These are phyloP conservation scores for Otus sunia DNA, from an alignment of 2,113 vertebrate genomes.

Conservation along the genomic window DNA sequence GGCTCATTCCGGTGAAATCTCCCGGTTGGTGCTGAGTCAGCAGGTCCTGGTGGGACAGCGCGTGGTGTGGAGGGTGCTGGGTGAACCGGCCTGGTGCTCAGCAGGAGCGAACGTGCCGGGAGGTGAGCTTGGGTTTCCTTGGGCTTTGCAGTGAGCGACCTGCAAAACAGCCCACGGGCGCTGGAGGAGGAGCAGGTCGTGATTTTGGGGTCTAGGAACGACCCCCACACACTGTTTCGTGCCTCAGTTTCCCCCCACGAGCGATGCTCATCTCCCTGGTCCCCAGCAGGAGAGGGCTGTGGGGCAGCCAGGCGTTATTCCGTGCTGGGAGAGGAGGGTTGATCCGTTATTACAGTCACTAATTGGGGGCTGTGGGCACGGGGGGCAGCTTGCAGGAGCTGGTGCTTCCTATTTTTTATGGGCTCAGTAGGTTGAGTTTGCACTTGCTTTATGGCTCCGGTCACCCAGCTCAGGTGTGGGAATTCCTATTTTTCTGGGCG, in stretches of 20 bases:
- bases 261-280: fast-evolving
- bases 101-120: fast-evolving
- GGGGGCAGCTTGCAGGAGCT: not conserved
- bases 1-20: not conserved
- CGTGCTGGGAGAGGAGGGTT: not conserved
- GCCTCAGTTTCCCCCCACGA: not conserved
- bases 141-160: not conserved
- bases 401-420: not conserved
- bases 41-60: not conserved
- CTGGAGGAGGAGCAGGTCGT: not conserved
- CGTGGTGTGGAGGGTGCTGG: fast-evolving
- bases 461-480: not conserved
- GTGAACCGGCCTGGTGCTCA: not conserved
- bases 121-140: not conserved
- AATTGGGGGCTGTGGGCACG: not conserved
- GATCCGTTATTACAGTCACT: not conserved
- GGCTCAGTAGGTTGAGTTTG: not conserved
- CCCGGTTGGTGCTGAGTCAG: not conserved
- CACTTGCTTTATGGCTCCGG: fast-evolving
- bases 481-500: not conserved
- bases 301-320: not conserved
- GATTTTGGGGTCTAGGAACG: not conserved
- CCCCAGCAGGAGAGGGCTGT: not conserved
- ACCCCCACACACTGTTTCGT: fast-evolving
- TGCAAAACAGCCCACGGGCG: fast-evolving